Evolutionary conservation across 1,140 invertebrate genomes (phyloP).

Genomic region (Sipha flava): DNA sequence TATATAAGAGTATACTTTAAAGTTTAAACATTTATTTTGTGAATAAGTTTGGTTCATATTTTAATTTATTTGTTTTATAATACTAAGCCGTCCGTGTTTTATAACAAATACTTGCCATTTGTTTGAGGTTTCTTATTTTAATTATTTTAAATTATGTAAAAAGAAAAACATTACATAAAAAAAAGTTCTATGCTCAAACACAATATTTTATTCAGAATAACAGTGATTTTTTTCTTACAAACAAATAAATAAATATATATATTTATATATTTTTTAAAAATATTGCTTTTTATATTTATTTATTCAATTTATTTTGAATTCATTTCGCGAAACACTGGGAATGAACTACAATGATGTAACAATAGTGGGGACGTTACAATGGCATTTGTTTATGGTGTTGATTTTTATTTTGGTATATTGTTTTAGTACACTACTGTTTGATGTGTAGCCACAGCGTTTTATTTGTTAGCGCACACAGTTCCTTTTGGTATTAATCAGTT

Average conservation of each 20-base stretch:
- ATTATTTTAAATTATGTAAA: not conserved
- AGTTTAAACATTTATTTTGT: not conserved
- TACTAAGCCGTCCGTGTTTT: slow-evolving; percentile 3
- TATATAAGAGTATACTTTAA: not conserved
- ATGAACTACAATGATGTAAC: too few relatives aligned
- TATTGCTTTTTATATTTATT: not conserved
- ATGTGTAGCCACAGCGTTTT: not conserved
- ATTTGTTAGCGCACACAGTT: not conserved
- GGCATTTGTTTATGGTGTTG: too few relatives aligned
- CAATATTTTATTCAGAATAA: slow-evolving; percentile 24
- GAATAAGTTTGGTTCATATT: not conserved
- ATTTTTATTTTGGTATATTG: too few relatives aligned
- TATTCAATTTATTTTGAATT: not conserved
- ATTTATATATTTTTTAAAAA: not conserved
- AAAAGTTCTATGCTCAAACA: not conserved
- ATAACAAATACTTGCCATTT: slow-evolving; percentile 18
- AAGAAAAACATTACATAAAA: not conserved
- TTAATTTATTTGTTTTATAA: not conserved
- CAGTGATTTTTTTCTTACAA: not conserved
- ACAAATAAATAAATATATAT: not conserved
- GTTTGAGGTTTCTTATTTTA: not conserved
- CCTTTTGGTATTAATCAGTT: not conserved
- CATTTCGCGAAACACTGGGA: too few relatives aligned
- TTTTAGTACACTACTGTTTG: too few relatives aligned
- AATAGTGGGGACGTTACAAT: too few relatives aligned